A percentile compares a stretch with the other conserved stretches of the same genome.
These are phyloP conservation scores for Thamnophis elegans DNA, from an alignment of 2,797 vertebrate genomes.

Conservation along the genomic window DNA sequence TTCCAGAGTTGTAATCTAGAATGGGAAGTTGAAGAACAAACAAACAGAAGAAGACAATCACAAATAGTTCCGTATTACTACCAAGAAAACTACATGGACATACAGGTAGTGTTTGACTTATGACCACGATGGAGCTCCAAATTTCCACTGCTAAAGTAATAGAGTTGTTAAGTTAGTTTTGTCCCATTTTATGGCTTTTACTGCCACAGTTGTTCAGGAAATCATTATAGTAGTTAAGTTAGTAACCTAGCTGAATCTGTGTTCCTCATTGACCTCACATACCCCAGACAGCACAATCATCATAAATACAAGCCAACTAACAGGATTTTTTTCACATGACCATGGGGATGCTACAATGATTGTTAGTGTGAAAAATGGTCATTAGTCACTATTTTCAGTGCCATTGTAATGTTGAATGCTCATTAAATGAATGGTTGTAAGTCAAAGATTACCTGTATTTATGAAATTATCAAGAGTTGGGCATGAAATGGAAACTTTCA, in stretches of 20 bases:
- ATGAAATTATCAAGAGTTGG: not conserved
- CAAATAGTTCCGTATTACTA: not conserved
- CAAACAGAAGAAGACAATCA: not conserved
- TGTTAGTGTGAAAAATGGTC: not conserved
- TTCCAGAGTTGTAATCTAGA: not conserved
- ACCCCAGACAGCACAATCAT: not conserved
- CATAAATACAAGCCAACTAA: not conserved
- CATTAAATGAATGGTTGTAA: not conserved
- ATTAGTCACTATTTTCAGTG: not conserved
- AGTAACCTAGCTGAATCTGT: not conserved
- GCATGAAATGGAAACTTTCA: not conserved
- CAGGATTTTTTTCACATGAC: not conserved
- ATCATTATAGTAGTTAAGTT: not conserved
- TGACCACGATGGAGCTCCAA: not conserved
- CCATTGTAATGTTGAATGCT: not conserved
- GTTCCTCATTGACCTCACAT: not conserved
- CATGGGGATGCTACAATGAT: not conserved
- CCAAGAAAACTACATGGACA: not conserved
- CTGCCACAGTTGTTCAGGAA: not conserved
- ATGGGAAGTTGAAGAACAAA: not conserved
- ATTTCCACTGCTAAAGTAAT: not conserved
- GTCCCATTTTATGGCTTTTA: not conserved
- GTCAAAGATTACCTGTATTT: not conserved
- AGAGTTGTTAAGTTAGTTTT: not conserved
- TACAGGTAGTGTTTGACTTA: not conserved